Conservation (phyloP, 2,113 vertebrate genomes). For the Phainopepla nitens region DNA sequence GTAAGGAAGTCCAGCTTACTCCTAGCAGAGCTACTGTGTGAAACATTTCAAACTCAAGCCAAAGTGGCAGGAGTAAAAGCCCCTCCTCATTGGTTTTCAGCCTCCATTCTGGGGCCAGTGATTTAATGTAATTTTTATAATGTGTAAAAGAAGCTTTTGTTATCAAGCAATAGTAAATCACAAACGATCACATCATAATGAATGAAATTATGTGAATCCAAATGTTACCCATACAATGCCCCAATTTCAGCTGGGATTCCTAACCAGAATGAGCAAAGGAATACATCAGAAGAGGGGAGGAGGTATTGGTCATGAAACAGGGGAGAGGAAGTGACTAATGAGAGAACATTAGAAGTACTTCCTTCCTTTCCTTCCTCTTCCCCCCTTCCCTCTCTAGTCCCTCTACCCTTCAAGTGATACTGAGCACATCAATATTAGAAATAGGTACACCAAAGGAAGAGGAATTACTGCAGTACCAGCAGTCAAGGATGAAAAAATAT, state of each 20-base stretch:
- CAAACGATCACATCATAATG: background rate
- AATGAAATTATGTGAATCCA: background rate
- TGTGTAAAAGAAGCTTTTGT: background rate
- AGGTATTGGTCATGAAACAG: background rate
- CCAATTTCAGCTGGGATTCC: background rate
- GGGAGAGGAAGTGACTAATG: background rate
- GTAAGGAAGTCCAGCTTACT: slow-evolving; percentile 30
- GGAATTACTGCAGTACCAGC: background rate
- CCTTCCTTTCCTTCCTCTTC: background rate
- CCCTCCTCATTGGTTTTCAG: background rate
- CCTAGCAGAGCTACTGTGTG: slow-evolving; percentile 21
- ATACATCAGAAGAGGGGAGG: background rate
- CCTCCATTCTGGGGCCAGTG: background rate
- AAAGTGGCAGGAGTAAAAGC: background rate
- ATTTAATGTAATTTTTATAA: background rate
- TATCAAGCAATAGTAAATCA: background rate
- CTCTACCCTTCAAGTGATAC: background rate
- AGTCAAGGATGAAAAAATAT: background rate
- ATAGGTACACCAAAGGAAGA: background rate
- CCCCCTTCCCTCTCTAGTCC: background rate
- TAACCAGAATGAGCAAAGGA: background rate
- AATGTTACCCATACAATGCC: background rate
- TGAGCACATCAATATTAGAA: background rate
- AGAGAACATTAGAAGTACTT: background rate
- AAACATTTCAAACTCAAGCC: background rate